Evolutionary conservation across 2,797 vertebrate species (phyloP).

Genomic region (Tokudaia tokunoshimensis): DNA sequence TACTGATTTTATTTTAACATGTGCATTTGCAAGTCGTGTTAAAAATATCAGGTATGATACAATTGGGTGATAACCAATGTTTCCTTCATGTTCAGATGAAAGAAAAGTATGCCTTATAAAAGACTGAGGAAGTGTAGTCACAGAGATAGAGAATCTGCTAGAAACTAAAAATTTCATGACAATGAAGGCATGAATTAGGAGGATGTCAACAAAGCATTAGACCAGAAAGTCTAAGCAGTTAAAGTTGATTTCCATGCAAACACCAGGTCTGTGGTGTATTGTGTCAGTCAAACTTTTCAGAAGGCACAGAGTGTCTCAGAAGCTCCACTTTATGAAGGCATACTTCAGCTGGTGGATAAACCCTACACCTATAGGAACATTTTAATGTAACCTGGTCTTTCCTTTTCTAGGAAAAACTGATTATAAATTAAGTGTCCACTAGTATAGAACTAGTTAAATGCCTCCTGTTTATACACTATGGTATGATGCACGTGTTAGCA

Average conservation of each 20-base stretch:
- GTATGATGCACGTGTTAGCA: not conserved
- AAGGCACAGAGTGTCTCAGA: not conserved
- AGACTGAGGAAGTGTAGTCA: not conserved
- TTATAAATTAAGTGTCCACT: not conserved
- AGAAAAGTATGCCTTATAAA: not conserved
- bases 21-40: not conserved
- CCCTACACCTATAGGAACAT: not conserved
- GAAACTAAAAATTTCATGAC: not conserved
- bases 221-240: constrained; percentile 12
- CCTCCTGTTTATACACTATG: not conserved
- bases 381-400: not conserved
- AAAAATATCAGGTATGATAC: not conserved
- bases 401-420: constrained; percentile 14
- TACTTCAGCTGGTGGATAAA: not conserved
- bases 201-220: not conserved
- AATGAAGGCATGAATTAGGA: not conserved
- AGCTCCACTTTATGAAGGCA: not conserved
- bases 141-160: not conserved
- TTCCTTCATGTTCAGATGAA: not conserved
- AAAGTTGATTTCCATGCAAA: not conserved
- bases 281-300: constrained; percentile 1
- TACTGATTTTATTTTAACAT: not conserved
- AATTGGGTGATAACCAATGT: not conserved
- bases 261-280: not conserved
- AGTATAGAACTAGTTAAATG: not conserved